Percentiles rank a stretch among this genome's conserved stretches.
Conservation (phyloP, 1,140 invertebrate species). For the Bicyclus anynana region DNA sequence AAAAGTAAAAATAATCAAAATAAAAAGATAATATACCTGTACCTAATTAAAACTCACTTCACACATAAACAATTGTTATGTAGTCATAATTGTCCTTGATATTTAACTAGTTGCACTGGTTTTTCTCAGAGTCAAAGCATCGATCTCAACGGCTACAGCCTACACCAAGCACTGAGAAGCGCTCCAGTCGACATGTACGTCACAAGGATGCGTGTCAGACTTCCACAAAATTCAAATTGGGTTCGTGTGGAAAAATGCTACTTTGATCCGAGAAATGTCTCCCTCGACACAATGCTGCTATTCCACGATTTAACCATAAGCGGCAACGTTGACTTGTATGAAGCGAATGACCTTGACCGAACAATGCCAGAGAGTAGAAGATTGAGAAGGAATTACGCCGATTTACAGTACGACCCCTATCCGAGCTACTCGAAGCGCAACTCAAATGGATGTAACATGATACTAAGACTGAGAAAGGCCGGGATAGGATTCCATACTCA, state of each 20-base stretch:
- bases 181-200: conserved; percentile 82
- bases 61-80: too few relatives aligned
- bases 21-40: too few relatives aligned
- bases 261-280: conserved; percentile 85
- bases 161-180: conserved; percentile 79
- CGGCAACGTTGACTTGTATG: conserved; percentile 82
- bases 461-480: conserved; percentile 83
- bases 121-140: conserved; percentile 70
- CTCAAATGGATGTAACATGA: conserved; percentile 85
- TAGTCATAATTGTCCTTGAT: too few relatives aligned
- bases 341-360: conserved; percentile 63
- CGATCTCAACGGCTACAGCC: conserved; percentile 80
- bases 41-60: too few relatives aligned
- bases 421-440: conserved; percentile 44
- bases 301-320: conserved; percentile 88
- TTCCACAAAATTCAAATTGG: conserved; percentile 80
- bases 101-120: not conserved
- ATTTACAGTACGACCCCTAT: conserved; percentile 46
- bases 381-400: conserved; percentile 48
- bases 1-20: too few relatives aligned
- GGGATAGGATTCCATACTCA: conserved; percentile 84
- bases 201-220: conserved; percentile 79
- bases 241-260: conserved; percentile 85
- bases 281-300: conserved; percentile 84
- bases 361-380: conserved; percentile 44